Conservation (phyloP, 2,113 vertebrate species). For the Lophura nycthemera region DNA sequence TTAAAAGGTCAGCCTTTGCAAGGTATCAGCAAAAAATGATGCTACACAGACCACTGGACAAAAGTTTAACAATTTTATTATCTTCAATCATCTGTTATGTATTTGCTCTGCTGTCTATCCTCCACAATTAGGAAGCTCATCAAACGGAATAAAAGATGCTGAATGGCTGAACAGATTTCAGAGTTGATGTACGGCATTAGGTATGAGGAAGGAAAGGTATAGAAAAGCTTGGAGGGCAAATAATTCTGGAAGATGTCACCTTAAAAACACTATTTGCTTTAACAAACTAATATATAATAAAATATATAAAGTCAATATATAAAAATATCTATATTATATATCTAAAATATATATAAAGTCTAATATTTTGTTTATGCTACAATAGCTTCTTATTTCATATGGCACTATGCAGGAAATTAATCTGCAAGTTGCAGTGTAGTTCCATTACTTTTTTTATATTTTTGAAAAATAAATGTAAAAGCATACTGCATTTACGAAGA, state of each 20-base stretch:
- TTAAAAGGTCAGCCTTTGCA: constrained; percentile 79
- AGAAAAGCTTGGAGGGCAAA: neutral
- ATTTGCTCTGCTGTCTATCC: constrained; percentile 56
- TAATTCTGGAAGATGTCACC: neutral
- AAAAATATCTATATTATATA: too few relatives aligned
- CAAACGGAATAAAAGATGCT: constrained; percentile 19
- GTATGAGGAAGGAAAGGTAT: neutral
- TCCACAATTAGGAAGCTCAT: constrained; percentile 55
- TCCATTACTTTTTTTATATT: neutral
- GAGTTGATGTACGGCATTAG: neutral
- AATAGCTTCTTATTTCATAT: neutral
- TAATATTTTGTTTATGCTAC: neutral
- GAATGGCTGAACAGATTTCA: constrained; percentile 12
- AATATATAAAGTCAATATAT: neutral
- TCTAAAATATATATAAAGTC: neutral
- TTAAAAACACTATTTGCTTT: neutral
- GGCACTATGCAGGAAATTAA: neutral
- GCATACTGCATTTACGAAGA: neutral
- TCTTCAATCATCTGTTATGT: constrained; percentile 63
- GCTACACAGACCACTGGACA: constrained; percentile 55
- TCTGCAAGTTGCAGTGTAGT: neutral
- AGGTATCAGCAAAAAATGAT: constrained; percentile 75
- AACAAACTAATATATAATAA: neutral
- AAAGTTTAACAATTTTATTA: constrained; percentile 74
- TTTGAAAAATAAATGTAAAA: neutral